These are phyloP conservation scores for Ctenicera cuprea DNA, from an alignment of 2,888 invertebrate genomes.

Conservation along the genomic window DNA sequence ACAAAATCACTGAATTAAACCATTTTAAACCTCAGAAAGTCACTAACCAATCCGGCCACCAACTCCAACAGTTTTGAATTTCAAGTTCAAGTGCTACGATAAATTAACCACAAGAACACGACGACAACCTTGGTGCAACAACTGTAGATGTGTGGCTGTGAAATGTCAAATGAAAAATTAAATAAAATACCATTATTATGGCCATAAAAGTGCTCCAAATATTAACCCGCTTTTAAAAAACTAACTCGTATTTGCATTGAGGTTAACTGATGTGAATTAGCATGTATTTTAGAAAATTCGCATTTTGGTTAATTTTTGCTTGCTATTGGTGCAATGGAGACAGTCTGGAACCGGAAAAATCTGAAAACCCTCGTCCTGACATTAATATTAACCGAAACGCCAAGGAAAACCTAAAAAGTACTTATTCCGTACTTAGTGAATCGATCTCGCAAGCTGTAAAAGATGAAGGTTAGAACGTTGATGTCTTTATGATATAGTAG, in stretches of 20 bases:
- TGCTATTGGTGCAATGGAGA: slow-evolving; percentile 64
- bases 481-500: not conserved
- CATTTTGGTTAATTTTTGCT: slow-evolving; percentile 69
- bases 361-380: slow-evolving; percentile 51
- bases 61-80: slow-evolving; percentile 29
- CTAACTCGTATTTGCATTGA: slow-evolving; percentile 2
- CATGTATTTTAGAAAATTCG: slow-evolving; percentile 62
- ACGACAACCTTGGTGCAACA: slow-evolving; percentile 45
- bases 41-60: not conserved
- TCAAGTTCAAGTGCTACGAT: slow-evolving; percentile 17
- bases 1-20: too few species aligned
- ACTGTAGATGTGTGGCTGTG: slow-evolving; percentile 60
- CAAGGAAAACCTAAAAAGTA: slow-evolving; percentile 66
- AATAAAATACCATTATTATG: slow-evolving; percentile 65
- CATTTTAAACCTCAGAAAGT: not conserved
- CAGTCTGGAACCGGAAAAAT: slow-evolving; percentile 55
- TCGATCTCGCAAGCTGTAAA: slow-evolving; percentile 77
- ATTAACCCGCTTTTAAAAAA: slow-evolving; percentile 15
- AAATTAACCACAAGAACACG: slow-evolving; percentile 34
- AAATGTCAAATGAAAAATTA: slow-evolving; percentile 67
- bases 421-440: slow-evolving; percentile 75
- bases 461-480: slow-evolving; percentile 74
- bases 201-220: slow-evolving; percentile 52
- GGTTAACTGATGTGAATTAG: slow-evolving; percentile 44
- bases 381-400: slow-evolving; percentile 48